Evolutionary conservation across 2,888 invertebrate species (phyloP).

Genomic region (Thecocarcelia acutangulata): DNA sequence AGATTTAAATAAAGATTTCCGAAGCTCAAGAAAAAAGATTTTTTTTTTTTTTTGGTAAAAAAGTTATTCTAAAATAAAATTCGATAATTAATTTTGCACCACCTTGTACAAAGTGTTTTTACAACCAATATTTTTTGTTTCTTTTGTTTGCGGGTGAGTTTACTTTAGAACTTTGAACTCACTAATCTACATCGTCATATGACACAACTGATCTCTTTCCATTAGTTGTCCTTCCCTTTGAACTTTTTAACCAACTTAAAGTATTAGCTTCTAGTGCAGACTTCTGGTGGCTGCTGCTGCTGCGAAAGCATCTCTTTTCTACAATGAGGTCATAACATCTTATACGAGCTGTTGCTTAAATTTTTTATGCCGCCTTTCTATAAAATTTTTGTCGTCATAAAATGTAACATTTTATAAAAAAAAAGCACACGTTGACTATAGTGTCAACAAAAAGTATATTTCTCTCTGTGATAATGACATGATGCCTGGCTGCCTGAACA

Average conservation of each 20-base stretch:
- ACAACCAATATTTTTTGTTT: too few species aligned
- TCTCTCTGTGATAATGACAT: conserved; percentile 64
- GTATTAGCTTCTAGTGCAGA: conserved; percentile 28
- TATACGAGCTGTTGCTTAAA: conserved; percentile 55
- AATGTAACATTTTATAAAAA: conserved; percentile 20
- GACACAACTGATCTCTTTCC: neutral
- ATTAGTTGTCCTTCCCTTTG: conserved; percentile 17
- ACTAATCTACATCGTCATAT: neutral
- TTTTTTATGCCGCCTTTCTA: conserved; percentile 47
- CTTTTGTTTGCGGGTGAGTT: too few species aligned
- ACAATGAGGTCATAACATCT: conserved; percentile 63
- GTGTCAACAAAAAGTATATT: conserved; percentile 54
- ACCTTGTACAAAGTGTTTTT: too few species aligned
- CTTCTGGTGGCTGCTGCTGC: conserved; percentile 6
- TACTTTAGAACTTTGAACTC: neutral
- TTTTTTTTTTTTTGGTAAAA: too few species aligned
- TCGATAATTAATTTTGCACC: too few species aligned
- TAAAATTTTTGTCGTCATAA: conserved; percentile 28
- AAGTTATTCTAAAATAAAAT: too few species aligned
- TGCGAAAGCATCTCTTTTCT: conserved; percentile 23
- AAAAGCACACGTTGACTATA: conserved; percentile 20
- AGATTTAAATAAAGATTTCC: too few species aligned
- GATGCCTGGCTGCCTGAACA: conserved; percentile 55
- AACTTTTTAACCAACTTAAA: conserved; percentile 1
- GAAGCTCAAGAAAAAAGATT: too few species aligned